Base-by-base conservation (phyloP, 2,113 vertebrate species). In the Sinocyclocheilus anshuiensis region DNA sequence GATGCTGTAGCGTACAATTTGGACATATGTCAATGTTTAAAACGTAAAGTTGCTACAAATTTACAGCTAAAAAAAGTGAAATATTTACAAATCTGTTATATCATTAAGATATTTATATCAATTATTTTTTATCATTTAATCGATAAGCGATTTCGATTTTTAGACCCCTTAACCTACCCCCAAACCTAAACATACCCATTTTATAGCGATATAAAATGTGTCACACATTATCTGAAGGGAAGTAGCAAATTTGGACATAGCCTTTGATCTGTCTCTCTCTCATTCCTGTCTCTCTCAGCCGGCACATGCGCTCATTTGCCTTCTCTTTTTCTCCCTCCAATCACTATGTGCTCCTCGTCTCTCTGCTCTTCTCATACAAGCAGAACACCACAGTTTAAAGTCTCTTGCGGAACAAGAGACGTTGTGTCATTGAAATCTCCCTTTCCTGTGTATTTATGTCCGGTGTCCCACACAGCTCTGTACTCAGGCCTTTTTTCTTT, bases 221-320 rank as follows among this genome's bases (percentile, higher is more conserved):
- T 95, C 95, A 96, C 97, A 97, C 84, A 96, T 97, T 98, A 97
- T 97, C 96, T 97, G 95, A 92, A 89, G 90, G 88, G 93, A 92
- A 90, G 85, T 96, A 96, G 95, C 95, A 95, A 91, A 95, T 94
- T 90, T 87, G 81, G 95, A 96, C 94, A 72, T 89, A 94, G 95
- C 95, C 96, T 96, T 96, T 95, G 95, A 96, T 94, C 88, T 75
- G 39, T 71, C 92, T 91, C 89, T 65, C 89, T 84, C 84, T 90
- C 77, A 36, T 90, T 86, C 91, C 83, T 78, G 29, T 86, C 61
- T 59, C 83, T 81, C 69, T 86, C 81, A 77, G 10, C 69, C 57
- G 11, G 29, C 53, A 4, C 39, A 48, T 29, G 67, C n/a, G 90
- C 90, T 92, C 92, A 89, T 82, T 84, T 80, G 88, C 87, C 88